These are phyloP conservation scores for Danio albolineatus DNA, from an alignment of 2,797 vertebrate genomes.

Conservation along the genomic window DNA sequence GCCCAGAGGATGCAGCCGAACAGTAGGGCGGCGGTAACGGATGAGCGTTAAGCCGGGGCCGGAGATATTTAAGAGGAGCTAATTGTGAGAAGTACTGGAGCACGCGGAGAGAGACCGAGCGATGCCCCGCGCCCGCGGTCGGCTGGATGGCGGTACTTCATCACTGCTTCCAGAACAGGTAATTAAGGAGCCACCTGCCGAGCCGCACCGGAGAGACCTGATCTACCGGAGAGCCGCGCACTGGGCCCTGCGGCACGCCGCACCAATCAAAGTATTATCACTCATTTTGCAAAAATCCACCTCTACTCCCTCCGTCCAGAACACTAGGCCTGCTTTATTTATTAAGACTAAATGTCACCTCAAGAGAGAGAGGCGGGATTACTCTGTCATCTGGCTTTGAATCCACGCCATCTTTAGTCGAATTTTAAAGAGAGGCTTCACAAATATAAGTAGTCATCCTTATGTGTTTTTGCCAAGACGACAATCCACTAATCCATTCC, in stretches of 20 bases:
- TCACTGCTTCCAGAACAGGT: constrained; percentile 73
- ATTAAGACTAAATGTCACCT: constrained; percentile 60
- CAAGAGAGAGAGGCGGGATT: constrained; percentile 34
- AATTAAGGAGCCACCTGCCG: constrained; percentile 79
- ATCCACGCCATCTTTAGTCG: constrained; percentile 12
- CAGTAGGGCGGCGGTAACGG: constrained; percentile 41
- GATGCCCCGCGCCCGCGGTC: constrained; percentile 64
- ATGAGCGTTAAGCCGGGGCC: constrained; percentile 47
- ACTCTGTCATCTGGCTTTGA: constrained; percentile 39
- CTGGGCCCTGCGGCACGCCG: constrained; percentile 51
- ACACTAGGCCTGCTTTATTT: constrained; percentile 52
- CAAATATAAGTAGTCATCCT: too few relatives aligned
- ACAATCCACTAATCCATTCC: too few relatives aligned
- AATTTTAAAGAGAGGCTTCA: constrained; percentile 5
- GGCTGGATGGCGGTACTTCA: constrained; percentile 67
- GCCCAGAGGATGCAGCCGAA: constrained; percentile 45
- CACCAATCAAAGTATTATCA: constrained; percentile 62
- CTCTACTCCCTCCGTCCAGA: constrained; percentile 37
- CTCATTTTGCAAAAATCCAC: constrained; percentile 52
- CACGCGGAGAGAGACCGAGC: constrained; percentile 60
- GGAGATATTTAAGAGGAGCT: constrained; percentile 63
- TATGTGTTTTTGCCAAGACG: background rate
- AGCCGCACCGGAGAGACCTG: constrained; percentile 61
- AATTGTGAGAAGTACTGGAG: constrained; percentile 61
- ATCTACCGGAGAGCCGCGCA: constrained; percentile 62